A percentile compares a stretch with the other conserved stretches of the same genome.
phyloP scores from a whole-genome alignment of 1,140 invertebrate species.

The Camponotus vicinus region DNA sequence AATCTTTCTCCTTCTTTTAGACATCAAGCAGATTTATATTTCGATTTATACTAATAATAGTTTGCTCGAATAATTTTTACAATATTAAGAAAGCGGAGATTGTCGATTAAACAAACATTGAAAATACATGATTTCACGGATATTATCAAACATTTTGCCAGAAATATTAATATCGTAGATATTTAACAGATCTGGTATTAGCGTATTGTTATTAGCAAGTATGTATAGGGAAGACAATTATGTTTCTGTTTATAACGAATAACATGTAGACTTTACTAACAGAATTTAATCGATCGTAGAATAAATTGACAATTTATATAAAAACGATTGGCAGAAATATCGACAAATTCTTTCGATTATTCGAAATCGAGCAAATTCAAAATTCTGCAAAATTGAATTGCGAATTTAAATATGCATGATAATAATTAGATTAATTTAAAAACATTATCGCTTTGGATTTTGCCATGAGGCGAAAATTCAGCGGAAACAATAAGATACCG shows the following conservation, averaged over 20 bases:
- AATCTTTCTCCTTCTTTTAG: constrained; percentile 9
- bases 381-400: not conserved
- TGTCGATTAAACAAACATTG: not conserved
- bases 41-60: constrained; percentile 15
- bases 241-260: constrained; percentile 41
- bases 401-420: not conserved
- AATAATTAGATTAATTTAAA: not conserved
- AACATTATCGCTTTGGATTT: not conserved
- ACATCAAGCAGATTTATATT: constrained; percentile 2
- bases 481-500: constrained; percentile 47
- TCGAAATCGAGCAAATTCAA: not conserved
- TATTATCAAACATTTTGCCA: constrained; percentile 36
- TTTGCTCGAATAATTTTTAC: constrained; percentile 14
- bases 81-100: constrained; percentile 7
- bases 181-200: constrained; percentile 57
- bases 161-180: constrained; percentile 20
- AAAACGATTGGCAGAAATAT: not conserved
- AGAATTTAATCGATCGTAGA: constrained; percentile 70
- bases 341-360: not conserved
- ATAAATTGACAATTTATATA: not conserved
- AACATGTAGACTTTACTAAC: constrained; percentile 29
- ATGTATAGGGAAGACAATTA: constrained; percentile 70
- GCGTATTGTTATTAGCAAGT: constrained; percentile 53
- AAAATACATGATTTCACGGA: not conserved
- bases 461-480: constrained; percentile 35